These are phyloP conservation scores for Xestobium rufovillosum DNA, from an alignment of 2,888 invertebrate species.

Conservation along the genomic window DNA sequence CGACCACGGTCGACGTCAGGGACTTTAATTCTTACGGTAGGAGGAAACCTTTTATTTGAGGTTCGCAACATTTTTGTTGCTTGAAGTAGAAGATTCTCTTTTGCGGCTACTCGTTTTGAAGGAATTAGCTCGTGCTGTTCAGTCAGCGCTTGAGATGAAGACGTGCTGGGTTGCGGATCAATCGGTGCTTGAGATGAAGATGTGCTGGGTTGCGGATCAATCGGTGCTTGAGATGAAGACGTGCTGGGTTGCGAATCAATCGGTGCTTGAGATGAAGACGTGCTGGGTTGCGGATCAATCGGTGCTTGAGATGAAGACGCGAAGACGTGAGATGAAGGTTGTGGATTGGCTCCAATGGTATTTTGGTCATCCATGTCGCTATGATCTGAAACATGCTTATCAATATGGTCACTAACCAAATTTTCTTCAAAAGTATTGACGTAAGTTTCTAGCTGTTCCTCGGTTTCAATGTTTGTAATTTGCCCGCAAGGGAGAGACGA, in stretches of 20 bases:
- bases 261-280: conserved; percentile 11
- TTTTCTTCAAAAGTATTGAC: conserved; percentile 24
- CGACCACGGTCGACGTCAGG: conserved; percentile 24
- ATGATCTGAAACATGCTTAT: conserved; percentile 17
- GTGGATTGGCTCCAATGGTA: conserved; percentile 9
- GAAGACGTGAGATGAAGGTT: no score
- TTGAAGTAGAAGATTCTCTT: conserved; percentile 17
- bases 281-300: background rate
- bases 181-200: conserved; percentile 19
- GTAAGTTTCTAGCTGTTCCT: conserved; percentile 24
- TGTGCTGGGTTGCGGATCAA: conserved; percentile 15
- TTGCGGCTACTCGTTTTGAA: conserved; percentile 19
- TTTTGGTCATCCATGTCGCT: conserved; percentile 11
- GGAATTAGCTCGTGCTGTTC: conserved; percentile 21
- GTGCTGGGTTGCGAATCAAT: conserved; percentile 11
- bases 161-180: conserved; percentile 17
- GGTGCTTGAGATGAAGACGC: no score
- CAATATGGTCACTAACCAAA: conserved; percentile 20
- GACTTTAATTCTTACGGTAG: conserved; percentile 23
- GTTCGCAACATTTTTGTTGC: conserved; percentile 14
- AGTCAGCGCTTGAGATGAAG: conserved; percentile 22
- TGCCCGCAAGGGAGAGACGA: conserved; percentile 23
- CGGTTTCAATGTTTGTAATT: conserved; percentile 26
- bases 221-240: conserved; percentile 14
- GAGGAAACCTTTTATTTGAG: conserved; percentile 19